These are phyloP conservation scores for Drosophila erecta DNA, from an alignment of 1,140 invertebrate genomes.

Conservation along the genomic window DNA sequence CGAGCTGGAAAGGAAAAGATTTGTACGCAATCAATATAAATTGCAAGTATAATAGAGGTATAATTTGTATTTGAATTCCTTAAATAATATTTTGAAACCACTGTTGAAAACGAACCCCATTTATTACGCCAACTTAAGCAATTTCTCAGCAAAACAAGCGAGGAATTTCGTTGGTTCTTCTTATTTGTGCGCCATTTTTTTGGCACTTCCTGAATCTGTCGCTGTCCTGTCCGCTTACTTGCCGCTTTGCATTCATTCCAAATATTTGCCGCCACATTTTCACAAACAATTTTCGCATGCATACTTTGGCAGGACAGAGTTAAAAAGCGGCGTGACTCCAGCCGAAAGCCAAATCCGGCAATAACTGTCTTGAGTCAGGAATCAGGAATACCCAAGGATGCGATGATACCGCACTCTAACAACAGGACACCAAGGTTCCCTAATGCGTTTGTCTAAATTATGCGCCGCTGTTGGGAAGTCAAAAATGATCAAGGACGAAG, in stretches of 20 bases:
- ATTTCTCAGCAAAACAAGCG: constrained; percentile 5
- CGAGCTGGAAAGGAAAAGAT: too few species aligned
- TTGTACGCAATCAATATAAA: too few species aligned
- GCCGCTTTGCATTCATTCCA: constrained; percentile 74
- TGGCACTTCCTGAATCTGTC: constrained; percentile 60
- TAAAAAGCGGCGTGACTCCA: constrained; percentile 23
- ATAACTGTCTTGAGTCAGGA: constrained; percentile 53
- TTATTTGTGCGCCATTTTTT: constrained; percentile 44
- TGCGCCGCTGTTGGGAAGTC: constrained; percentile 51
- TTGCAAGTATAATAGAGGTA: too few species aligned
- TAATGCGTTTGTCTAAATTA: constrained; percentile 77
- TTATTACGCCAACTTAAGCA: constrained; percentile 9
- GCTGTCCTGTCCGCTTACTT: constrained; percentile 67
- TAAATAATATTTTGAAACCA: background rate
- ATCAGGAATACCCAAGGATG: constrained; percentile 45
- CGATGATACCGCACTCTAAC: constrained; percentile 9
- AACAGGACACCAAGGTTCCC: constrained; percentile 55
- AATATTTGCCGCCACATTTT: constrained; percentile 77
- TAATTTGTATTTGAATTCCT: too few species aligned
- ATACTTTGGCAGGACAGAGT: constrained; percentile 55
- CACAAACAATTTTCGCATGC: constrained; percentile 71
- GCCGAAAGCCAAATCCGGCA: constrained; percentile 30
- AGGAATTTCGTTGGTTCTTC: constrained; percentile 28
- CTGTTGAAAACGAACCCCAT: background rate
- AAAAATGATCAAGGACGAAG: constrained; percentile 1